phyloP scores from a whole-genome alignment of 2,888 invertebrate genomes.

The Cheilosia pagana region DNA sequence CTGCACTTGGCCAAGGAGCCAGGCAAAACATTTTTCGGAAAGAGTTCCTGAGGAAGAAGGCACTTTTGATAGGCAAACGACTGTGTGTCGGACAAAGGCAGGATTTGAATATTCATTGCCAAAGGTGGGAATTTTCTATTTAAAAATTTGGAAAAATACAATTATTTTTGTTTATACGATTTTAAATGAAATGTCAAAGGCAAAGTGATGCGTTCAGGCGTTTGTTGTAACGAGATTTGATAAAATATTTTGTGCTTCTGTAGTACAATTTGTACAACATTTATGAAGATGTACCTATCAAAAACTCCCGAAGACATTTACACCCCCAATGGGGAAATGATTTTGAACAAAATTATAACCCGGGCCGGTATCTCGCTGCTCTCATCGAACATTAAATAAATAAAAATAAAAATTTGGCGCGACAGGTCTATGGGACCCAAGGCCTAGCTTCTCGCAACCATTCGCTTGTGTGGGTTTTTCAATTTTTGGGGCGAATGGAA shows the following conservation, averaged over 20 bases:
- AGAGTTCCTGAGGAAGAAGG: constrained; percentile 42
- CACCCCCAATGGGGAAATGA: too few species aligned
- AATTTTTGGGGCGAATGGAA: too few species aligned
- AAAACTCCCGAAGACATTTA: too few species aligned
- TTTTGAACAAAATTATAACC: not conserved
- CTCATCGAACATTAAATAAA: too few species aligned
- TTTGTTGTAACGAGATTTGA: not conserved
- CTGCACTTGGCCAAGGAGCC: constrained; percentile 58
- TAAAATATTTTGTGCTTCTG: not conserved
- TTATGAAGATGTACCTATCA: too few species aligned
- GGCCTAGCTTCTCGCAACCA: too few species aligned
- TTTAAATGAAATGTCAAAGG: constrained; percentile 18
- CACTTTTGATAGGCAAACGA: constrained; percentile 58
- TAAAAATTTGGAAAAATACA: constrained; percentile 2
- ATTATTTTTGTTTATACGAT: not conserved
- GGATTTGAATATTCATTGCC: constrained; percentile 49
- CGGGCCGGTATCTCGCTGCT: too few species aligned
- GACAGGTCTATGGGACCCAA: too few species aligned
- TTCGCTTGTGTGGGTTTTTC: too few species aligned
- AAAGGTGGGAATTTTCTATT: not conserved
- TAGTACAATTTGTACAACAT: not conserved
- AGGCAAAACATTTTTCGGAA: constrained; percentile 34
- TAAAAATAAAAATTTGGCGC: too few species aligned
- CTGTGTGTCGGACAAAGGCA: constrained; percentile 45
- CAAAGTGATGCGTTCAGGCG: not conserved